Percentiles rank a stretch among this genome's conserved stretches.
phyloP scores from a whole-genome alignment of 2,113 vertebrate genomes.

The Malurus alboscapulatus region DNA sequence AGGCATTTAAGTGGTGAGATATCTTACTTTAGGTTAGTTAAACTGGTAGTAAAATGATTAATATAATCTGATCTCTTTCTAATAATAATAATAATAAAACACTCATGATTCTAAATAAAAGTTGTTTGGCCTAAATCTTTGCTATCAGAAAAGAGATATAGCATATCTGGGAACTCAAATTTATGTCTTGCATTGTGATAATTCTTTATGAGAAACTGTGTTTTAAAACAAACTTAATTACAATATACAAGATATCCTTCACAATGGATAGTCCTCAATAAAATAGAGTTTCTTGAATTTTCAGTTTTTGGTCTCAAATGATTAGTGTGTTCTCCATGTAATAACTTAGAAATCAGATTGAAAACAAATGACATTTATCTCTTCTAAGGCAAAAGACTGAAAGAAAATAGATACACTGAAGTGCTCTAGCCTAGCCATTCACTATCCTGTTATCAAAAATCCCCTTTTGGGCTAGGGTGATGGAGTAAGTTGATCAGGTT shows the following conservation, averaged over 20 bases:
- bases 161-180: conserved; percentile 63
- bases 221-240: conserved; percentile 68
- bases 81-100: conserved; percentile 65
- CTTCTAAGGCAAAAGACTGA: conserved; percentile 61
- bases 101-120: conserved; percentile 65
- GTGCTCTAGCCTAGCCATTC: conserved; percentile 53
- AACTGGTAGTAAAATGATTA: conserved; percentile 64
- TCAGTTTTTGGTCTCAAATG: conserved; percentile 70
- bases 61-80: conserved; percentile 69
- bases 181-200: conserved; percentile 71
- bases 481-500: conserved; percentile 66
- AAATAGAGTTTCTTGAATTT: conserved; percentile 71
- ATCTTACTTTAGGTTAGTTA: conserved; percentile 69
- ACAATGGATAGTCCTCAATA: conserved; percentile 76
- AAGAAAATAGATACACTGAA: conserved; percentile 29
- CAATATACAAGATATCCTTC: conserved; percentile 62
- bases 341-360: conserved; percentile 66
- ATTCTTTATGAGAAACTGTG: conserved; percentile 71
- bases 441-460: conserved; percentile 62
- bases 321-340: conserved; percentile 69
- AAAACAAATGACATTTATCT: conserved; percentile 64
- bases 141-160: conserved; percentile 66
- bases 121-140: conserved; percentile 71
- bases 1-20: conserved; percentile 71
- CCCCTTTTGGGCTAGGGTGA: conserved; percentile 37